phyloP scores from a whole-genome alignment of 2,888 invertebrate genomes.

The Quadriops clusia region DNA sequence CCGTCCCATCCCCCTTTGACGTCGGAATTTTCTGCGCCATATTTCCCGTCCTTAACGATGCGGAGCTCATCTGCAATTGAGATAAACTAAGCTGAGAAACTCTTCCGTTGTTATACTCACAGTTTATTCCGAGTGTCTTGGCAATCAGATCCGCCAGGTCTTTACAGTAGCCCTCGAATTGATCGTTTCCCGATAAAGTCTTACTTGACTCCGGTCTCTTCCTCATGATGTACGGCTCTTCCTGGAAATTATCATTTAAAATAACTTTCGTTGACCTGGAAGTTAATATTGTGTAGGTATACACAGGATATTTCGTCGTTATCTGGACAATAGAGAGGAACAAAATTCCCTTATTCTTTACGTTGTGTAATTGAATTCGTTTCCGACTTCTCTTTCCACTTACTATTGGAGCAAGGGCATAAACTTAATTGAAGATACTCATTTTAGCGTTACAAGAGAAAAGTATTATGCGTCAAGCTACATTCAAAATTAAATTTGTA shows the following conservation, averaged over 20 bases:
- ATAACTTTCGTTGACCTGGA: not conserved
- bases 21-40: conserved; percentile 65
- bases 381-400: too few species aligned
- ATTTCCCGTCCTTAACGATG: conserved; percentile 74
- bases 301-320: too few species aligned
- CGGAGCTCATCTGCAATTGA: conserved; percentile 63
- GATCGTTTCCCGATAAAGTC: conserved; percentile 58
- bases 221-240: conserved; percentile 81
- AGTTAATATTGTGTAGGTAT: too few species aligned
- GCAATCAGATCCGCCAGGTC: conserved; percentile 78
- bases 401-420: too few species aligned
- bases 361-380: too few species aligned
- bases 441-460: too few species aligned
- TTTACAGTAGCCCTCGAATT: conserved; percentile 84
- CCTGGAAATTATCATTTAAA: conserved; percentile 38
- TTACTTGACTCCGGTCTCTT: conserved; percentile 55
- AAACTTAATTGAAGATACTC: too few species aligned
- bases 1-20: conserved; percentile 76
- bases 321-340: too few species aligned
- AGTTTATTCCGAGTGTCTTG: conserved; percentile 69
- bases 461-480: too few species aligned
- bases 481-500: too few species aligned
- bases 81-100: conserved; percentile 7
- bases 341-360: too few species aligned
- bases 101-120: conserved; percentile 52